Evolutionary conservation across 2,888 invertebrate genomes (phyloP).

Genomic region (Steinernema carpocapsae): DNA sequence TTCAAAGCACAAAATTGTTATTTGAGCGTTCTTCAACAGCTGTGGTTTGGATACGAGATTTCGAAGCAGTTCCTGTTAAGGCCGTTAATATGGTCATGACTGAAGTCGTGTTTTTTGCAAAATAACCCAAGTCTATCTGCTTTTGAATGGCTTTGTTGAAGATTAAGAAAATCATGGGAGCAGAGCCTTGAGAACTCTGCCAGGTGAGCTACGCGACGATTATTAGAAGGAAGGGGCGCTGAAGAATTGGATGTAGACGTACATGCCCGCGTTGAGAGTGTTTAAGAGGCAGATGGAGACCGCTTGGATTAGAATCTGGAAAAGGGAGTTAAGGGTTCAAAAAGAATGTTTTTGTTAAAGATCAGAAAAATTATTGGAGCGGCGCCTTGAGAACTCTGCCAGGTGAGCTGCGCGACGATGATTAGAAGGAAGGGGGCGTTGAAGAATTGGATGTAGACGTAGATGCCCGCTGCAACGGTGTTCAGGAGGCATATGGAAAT

Average conservation of each 20-base stretch:
- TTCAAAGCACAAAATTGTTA: too few species aligned
- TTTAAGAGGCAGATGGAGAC: slow-evolving; percentile 13
- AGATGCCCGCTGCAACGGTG: slow-evolving; percentile 20
- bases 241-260: slow-evolving; percentile 30
- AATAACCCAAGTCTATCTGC: neutral
- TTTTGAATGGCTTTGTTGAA: neutral
- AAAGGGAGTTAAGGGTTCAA: neutral
- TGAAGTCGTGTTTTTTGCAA: neutral
- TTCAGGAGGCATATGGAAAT: slow-evolving; percentile 22
- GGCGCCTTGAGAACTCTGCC: slow-evolving; percentile 17
- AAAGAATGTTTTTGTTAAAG: too few species aligned
- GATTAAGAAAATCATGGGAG: slow-evolving; percentile 4
- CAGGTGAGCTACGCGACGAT: slow-evolving; percentile 24
- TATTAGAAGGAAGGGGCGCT: neutral
- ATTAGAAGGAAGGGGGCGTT: neutral
- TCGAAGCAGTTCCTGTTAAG: too few species aligned
- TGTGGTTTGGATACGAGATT: too few species aligned
- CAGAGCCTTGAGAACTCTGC: slow-evolving; percentile 11
- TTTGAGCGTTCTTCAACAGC: too few species aligned
- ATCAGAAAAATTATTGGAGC: slow-evolving; percentile 9
- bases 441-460: slow-evolving; percentile 30
- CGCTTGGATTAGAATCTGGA: slow-evolving; percentile 27
- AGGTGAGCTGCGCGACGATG: slow-evolving; percentile 21
- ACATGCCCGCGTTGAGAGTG: slow-evolving; percentile 9
- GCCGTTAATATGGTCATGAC: too few species aligned